A percentile compares a stretch with the other conserved stretches of the same genome.
Evolutionary conservation across 2,888 invertebrate genomes (phyloP).

Genomic region (Oligia fasciuncula): DNA sequence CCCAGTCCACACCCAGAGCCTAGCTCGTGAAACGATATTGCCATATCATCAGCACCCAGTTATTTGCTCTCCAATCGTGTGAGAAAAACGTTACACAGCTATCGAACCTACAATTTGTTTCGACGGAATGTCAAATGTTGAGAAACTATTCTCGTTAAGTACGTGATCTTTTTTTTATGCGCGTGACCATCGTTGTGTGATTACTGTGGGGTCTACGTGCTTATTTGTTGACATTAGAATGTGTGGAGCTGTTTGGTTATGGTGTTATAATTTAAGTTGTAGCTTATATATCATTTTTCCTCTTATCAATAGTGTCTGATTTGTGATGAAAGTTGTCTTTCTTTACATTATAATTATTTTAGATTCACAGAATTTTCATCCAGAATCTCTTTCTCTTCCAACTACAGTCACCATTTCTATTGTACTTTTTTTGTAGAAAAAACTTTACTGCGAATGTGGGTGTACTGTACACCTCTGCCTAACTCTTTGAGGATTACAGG

Average conservation of each 20-base stretch:
- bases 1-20: slow-evolving; percentile 79
- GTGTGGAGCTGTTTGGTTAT: slow-evolving; percentile 32
- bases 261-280: slow-evolving; percentile 34
- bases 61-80: slow-evolving; percentile 89
- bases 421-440: background rate
- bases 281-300: background rate
- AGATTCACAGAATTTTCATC: too few relatives aligned
- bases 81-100: slow-evolving; percentile 86
- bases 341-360: background rate
- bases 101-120: slow-evolving; percentile 84
- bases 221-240: slow-evolving; percentile 62
- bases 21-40: slow-evolving; percentile 83
- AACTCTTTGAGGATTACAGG: background rate
- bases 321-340: background rate
- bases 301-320: background rate
- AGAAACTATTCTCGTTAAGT: slow-evolving; percentile 73
- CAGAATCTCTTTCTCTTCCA: background rate
- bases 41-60: slow-evolving; percentile 87
- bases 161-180: slow-evolving; percentile 58
- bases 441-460: background rate
- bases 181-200: slow-evolving; percentile 77
- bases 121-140: slow-evolving; percentile 87
- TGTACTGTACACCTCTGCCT: background rate
- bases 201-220: slow-evolving; percentile 52
- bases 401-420: background rate